Evolutionary conservation across 1,140 invertebrate species (phyloP).

Genomic region (Cepaea nemoralis): DNA sequence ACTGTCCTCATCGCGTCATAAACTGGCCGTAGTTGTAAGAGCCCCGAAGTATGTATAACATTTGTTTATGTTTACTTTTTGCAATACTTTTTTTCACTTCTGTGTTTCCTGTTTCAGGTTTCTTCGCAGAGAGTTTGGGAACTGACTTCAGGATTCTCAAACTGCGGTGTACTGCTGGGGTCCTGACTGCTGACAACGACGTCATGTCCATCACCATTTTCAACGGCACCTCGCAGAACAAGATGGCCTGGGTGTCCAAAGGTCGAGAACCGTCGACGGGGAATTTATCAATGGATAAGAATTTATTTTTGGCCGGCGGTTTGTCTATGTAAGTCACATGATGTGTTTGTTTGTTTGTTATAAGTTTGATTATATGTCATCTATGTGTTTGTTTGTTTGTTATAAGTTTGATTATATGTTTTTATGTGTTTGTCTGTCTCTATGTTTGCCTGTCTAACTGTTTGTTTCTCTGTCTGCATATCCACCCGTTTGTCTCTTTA

Average conservation of each 20-base stretch:
- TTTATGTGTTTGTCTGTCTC: too few species aligned
- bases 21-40: too few species aligned
- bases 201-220: slow-evolving; percentile 10
- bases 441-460: too few species aligned
- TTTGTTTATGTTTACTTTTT: too few species aligned
- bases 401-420: too few species aligned
- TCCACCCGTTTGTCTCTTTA: too few species aligned
- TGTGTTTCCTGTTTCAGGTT: background rate
- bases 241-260: background rate
- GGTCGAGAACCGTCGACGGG: background rate
- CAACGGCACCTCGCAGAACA: background rate
- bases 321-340: background rate
- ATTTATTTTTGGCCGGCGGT: background rate
- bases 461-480: too few species aligned
- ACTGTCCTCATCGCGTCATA: too few species aligned
- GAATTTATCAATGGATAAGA: slow-evolving; percentile 8
- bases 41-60: too few species aligned
- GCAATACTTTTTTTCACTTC: background rate
- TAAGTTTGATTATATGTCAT: background rate
- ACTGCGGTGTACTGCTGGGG: background rate
- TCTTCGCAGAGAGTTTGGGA: background rate
- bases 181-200: background rate
- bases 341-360: background rate
- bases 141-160: background rate
- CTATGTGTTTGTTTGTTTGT: too few species aligned